phyloP scores from a whole-genome alignment of 2,888 invertebrate species.

The Galerucella nymphaeae region DNA sequence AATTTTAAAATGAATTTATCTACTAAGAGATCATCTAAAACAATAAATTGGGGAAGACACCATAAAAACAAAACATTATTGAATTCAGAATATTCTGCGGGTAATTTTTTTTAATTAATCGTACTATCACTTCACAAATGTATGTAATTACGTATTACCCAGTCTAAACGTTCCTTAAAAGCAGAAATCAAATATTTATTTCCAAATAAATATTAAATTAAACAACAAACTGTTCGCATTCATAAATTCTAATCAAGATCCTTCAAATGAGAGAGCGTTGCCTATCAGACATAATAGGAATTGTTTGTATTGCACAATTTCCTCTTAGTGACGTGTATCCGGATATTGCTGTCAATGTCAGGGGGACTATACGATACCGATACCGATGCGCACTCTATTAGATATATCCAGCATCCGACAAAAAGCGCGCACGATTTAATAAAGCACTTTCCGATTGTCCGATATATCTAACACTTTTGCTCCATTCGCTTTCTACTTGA shows the following conservation, averaged over 20 bases:
- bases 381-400: conserved; percentile 58
- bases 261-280: conserved; percentile 45
- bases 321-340: conserved; percentile 64
- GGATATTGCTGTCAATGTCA: conserved; percentile 67
- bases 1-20: no score
- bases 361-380: conserved; percentile 51
- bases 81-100: no score
- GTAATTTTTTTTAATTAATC: no score
- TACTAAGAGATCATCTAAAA: no score
- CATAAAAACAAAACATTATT: no score
- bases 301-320: conserved; percentile 65
- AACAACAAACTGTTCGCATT: background rate
- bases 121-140: no score
- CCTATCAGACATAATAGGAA: conserved; percentile 61
- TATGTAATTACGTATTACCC: no score
- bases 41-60: no score
- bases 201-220: background rate
- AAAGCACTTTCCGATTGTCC: conserved; percentile 64
- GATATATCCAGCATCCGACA: conserved; percentile 59
- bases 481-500: conserved; percentile 49
- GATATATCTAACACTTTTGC: conserved; percentile 61
- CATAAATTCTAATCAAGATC: conserved; percentile 16
- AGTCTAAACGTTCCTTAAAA: no score
- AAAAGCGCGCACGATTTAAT: conserved; percentile 64
- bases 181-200: no score